Evolutionary conservation across 1,140 invertebrate species (phyloP), one percentile per base, ranked within the genome.

Genomic region (Zaprionus ghesquierei): DNA sequence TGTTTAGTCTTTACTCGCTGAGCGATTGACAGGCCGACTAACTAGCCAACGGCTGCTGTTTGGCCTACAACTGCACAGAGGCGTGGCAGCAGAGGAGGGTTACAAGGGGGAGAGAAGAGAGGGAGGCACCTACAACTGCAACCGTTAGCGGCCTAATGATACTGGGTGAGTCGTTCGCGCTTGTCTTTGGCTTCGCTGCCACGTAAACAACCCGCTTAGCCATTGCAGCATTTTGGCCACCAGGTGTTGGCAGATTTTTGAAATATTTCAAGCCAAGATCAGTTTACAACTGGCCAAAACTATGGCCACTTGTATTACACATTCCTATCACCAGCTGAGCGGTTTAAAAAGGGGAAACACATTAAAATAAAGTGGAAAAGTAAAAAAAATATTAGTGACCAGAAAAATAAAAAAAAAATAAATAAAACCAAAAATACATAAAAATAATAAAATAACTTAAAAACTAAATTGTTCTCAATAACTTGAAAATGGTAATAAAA

Each of bases 1-100:
- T 86, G 89, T 91, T 85, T 86, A 89, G 85, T 75, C 89, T 89
- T 90, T 86, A 82, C 76, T 74, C 61, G 62, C 72, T 76, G 76
- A 73, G 73, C 79, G 79, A 86, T 90, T 90, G 89, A 91, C 89
- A 89, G 79, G 51, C 77, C 66, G 77, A 69, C 79, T 87, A 87
- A 87, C 82, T 89, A 82, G 84, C 72, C 69, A 85, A 76, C 74
- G 35, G 82, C 82, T 75, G 75, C 82, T 38, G 82, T 81, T 75
- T 77, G 76, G 76, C 60, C 74, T 49, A 65, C 77, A 75, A 74
- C 49, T 18, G 22, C 13, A 23, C 23, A 51, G 22, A 23, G 22
- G 49, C 13, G 49, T 25, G 60, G 31, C 46, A 10, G 50, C 18
- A 33, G 8, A 13, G 41, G 35, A 12, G 9, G 8, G 49, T n/a